Evolutionary conservation across 2,113 vertebrate species (phyloP), one percentile per base, ranked within the genome.

Genomic region (Zapornia atra): DNA sequence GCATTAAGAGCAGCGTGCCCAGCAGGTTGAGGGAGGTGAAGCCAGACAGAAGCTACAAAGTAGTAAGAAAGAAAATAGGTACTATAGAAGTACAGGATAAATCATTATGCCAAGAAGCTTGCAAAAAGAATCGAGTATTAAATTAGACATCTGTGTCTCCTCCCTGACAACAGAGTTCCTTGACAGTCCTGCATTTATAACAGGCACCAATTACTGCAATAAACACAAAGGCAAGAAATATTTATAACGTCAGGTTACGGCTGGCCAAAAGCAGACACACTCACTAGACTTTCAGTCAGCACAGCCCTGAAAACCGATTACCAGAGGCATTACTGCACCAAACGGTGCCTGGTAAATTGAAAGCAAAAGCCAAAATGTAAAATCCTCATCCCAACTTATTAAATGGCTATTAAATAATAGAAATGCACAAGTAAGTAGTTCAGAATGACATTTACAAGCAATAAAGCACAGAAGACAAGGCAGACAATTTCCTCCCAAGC

Each of bases 351-450:
- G 28, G 20, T 46, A 68, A 90, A 85, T 34, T 42, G 87, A 87
- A 95, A 93, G 90, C 60, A 93, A 79, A 91, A 82, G 19, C 48
- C 65, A 85, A 91, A 96, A 91, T 31, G 17, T 84, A 89, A 93
- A 94, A 91, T 90, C 81, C 93, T 96, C 91, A 93, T 78, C 81
- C 48, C 31, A 56, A 89, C 73, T 79, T 88, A 91, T 91, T 93
- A 95, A 96, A 89, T 59, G 34, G 51, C 60, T 82, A 66, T 76
- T 94, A 88, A 96, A 86, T 69, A 88, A 84, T 16, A 90, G 60
- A 86, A 91, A 87, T 50, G 69, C 61, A 66, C 69, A 25, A 19
- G 28, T 38, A 86, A 90, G 56, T 80, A 80, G 75, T 95, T 75
- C 61, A 90, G 86, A 91, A 85, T 17, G 11, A 93, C 65, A 79